phyloP scores from a whole-genome alignment of 1,140 invertebrate species.

The Spodoptera frugiperda region DNA sequence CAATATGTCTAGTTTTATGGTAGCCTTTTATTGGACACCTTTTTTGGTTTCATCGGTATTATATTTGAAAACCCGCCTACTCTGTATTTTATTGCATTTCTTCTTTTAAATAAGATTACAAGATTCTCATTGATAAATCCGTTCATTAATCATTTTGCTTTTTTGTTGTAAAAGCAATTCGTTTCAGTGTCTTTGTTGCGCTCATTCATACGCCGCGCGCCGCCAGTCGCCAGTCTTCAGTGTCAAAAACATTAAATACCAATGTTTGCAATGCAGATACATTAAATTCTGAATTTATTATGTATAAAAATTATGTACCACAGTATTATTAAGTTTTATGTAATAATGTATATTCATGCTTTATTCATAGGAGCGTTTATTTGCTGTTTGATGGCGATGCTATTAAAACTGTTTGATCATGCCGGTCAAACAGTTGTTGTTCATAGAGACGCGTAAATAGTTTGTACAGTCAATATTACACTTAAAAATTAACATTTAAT shows the following conservation, averaged over 20 bases:
- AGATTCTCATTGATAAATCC: not conserved
- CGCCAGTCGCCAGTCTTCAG: not conserved
- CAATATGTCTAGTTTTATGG: conserved; percentile 29
- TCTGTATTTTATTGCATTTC: conserved; percentile 4
- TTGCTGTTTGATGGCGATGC: conserved; percentile 26
- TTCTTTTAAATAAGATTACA: not conserved
- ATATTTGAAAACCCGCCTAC: conserved; percentile 7
- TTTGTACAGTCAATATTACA: conserved; percentile 5
- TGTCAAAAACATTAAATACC: conserved; percentile 22
- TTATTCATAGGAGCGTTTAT: conserved; percentile 23
- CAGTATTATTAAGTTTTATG: conserved; percentile 14
- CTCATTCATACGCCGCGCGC: conserved; percentile 26
- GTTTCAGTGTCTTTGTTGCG: conserved; percentile 11
- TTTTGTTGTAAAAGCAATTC: not conserved
- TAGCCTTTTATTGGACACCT: conserved; percentile 22
- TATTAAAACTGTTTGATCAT: conserved; percentile 18
- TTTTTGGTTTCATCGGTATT: not conserved
- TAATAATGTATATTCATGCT: conserved; percentile 5
- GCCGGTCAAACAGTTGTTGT: conserved; percentile 6
- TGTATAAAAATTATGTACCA: conserved; percentile 2
- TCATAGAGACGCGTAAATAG: not conserved
- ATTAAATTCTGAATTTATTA: conserved; percentile 34
- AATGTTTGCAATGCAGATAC: conserved; percentile 27
- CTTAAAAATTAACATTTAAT: conserved; percentile 8
- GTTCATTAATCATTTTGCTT: conserved; percentile 4